Conservation (phyloP, 2,113 vertebrate genomes). For the Aramus guarauna region DNA sequence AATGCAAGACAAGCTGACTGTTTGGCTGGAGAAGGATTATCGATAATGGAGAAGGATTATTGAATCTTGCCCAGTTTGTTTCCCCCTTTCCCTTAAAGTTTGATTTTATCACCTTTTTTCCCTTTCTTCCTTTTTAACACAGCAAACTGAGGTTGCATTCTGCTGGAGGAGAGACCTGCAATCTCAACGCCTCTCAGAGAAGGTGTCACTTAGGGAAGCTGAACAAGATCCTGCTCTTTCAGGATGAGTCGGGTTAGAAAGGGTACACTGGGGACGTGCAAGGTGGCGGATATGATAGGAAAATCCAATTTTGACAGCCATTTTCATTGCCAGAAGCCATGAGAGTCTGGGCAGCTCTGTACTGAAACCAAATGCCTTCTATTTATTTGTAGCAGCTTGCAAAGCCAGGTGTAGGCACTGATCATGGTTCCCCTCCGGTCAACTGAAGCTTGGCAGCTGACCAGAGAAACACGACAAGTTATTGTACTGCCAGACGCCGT, state of each 20-base stretch:
- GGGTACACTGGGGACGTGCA: not conserved
- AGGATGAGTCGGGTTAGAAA: not conserved
- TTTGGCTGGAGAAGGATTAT: not conserved
- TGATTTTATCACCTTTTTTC: too few species aligned
- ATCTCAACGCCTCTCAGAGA: not conserved
- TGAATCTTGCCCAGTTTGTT: not conserved
- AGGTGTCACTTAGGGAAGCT: not conserved
- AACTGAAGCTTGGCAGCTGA: not conserved
- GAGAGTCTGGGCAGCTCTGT: not conserved
- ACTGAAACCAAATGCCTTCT: not conserved
- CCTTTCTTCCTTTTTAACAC: not conserved
- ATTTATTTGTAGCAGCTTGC: not conserved
- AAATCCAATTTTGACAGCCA: not conserved
- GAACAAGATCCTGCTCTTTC: not conserved
- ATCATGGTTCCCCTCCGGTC: not conserved
- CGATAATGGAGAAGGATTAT: too few species aligned
- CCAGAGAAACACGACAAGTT: accelerated
- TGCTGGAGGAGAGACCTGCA: not conserved
- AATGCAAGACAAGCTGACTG: not conserved
- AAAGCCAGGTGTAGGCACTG: not conserved
- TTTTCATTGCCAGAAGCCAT: not conserved
- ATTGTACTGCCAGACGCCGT: not conserved
- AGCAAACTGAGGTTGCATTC: not conserved
- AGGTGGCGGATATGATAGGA: not conserved
- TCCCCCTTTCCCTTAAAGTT: not conserved